Evolutionary conservation across 2,113 vertebrate genomes (phyloP).

Genomic region (Spea multiplicata): DNA sequence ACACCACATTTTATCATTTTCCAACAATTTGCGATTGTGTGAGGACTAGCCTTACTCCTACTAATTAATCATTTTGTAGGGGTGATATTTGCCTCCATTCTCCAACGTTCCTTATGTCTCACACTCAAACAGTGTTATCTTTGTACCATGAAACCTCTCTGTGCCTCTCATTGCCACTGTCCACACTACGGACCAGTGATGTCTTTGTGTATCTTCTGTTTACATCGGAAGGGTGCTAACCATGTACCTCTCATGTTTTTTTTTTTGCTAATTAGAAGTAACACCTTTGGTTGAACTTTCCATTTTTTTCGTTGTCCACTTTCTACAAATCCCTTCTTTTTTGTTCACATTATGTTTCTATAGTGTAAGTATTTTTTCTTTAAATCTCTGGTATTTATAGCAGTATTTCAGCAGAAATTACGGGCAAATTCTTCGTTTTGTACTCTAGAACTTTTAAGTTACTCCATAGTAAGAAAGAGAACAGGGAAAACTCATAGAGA

Average conservation of each 20-base stretch:
- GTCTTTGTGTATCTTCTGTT: slow-evolving; percentile 21
- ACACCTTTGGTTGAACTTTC: background rate
- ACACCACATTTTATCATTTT: slow-evolving; percentile 2
- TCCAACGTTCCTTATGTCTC: slow-evolving; percentile 46
- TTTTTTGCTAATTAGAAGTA: background rate
- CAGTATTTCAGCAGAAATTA: background rate
- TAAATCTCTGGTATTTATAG: background rate
- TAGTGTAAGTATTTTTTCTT: background rate
- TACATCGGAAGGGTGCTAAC: slow-evolving; percentile 37
- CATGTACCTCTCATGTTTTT: slow-evolving; percentile 7
- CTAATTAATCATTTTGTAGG: slow-evolving; percentile 23
- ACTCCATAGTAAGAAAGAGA: background rate
- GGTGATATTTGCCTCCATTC: slow-evolving; percentile 37
- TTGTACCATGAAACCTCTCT: slow-evolving; percentile 40
- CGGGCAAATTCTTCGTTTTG: background rate
- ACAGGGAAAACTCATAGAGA: background rate
- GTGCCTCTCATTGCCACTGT: slow-evolving; percentile 37
- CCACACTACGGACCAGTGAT: slow-evolving; percentile 14
- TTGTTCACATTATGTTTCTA: background rate
- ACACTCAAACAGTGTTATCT: slow-evolving; percentile 40
- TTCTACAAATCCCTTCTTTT: background rate
- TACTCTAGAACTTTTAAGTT: background rate
- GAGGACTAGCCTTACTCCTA: slow-evolving; percentile 38
- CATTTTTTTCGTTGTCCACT: background rate
- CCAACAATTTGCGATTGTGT: slow-evolving; percentile 21